These are phyloP conservation scores for Cotesia glomerata DNA, from an alignment of 1,140 invertebrate genomes.

Conservation along the genomic window DNA sequence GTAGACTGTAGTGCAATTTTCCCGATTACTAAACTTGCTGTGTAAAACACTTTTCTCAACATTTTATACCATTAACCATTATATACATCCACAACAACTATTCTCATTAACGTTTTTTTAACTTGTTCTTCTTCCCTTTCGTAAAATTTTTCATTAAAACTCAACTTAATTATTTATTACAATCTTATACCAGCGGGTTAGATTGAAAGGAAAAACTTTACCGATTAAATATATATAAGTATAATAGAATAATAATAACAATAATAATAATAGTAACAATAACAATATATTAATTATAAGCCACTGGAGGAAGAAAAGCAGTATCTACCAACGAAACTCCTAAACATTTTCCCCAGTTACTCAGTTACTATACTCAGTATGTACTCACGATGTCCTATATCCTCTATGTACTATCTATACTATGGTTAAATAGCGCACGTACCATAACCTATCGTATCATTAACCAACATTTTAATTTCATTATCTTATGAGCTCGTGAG, in stretches of 20 bases:
- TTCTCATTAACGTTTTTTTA: not conserved
- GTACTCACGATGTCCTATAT: no score
- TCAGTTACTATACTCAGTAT: no score
- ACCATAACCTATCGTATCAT: slow-evolving; percentile 16
- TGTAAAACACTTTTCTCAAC: not conserved
- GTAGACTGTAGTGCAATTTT: not conserved
- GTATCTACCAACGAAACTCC: not conserved
- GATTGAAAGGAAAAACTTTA: not conserved
- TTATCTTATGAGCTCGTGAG: slow-evolving; percentile 23
- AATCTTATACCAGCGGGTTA: not conserved
- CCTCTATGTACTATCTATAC: no score
- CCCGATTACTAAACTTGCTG: not conserved
- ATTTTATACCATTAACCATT: not conserved
- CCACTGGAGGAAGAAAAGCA: not conserved
- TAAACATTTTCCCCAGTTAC: not conserved
- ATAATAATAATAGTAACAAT: slow-evolving; percentile 10
- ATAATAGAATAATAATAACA: no score
- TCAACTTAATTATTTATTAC: not conserved
- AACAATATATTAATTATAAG: not conserved
- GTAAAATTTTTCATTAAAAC: no score
- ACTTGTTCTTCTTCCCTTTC: not conserved
- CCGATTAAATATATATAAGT: not conserved
- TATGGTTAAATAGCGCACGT: no score
- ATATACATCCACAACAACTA: not conserved
- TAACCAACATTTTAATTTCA: slow-evolving; percentile 33